phyloP scores from a whole-genome alignment of 2,888 invertebrate species.

The Apotomis turbidana region DNA sequence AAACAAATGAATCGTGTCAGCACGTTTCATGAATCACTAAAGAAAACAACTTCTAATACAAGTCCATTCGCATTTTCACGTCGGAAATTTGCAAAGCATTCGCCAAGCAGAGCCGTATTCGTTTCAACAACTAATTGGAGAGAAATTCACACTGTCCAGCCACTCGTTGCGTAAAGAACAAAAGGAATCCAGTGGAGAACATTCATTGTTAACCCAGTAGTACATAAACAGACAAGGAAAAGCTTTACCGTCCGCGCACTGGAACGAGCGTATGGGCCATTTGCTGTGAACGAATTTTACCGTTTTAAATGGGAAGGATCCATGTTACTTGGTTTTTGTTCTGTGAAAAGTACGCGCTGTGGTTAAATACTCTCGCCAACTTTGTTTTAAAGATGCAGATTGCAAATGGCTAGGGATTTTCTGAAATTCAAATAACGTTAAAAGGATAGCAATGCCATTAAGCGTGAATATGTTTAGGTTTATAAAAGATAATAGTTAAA shows the following conservation, averaged over 20 bases:
- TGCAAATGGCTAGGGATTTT: background rate
- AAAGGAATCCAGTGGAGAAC: slow-evolving; percentile 38
- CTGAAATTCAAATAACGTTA: slow-evolving; percentile 2
- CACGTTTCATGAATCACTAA: background rate
- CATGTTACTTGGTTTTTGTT: slow-evolving; percentile 20
- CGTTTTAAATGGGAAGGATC: slow-evolving; percentile 32
- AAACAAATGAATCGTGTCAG: background rate
- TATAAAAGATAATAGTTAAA: background rate
- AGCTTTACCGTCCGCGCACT: slow-evolving; percentile 38
- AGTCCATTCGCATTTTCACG: background rate
- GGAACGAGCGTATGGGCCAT: slow-evolving; percentile 39
- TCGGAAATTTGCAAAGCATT: background rate
- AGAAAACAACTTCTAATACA: background rate
- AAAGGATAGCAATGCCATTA: background rate
- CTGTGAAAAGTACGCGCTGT: background rate
- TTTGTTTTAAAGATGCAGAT: slow-evolving; percentile 24
- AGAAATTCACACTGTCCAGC: slow-evolving; percentile 36
- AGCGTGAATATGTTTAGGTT: background rate
- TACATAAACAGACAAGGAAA: slow-evolving; percentile 42
- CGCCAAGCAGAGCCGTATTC: slow-evolving; percentile 17
- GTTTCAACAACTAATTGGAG: slow-evolving; percentile 37
- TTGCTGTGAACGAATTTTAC: slow-evolving; percentile 40
- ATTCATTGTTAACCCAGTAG: slow-evolving; percentile 39
- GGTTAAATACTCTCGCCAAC: slow-evolving; percentile 26
- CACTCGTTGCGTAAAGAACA: slow-evolving; percentile 34